A percentile compares a stretch with the other conserved stretches of the same genome.
These are phyloP conservation scores for Rhabdornis inornatus DNA, from an alignment of 2,113 vertebrate species.

Conservation along the genomic window DNA sequence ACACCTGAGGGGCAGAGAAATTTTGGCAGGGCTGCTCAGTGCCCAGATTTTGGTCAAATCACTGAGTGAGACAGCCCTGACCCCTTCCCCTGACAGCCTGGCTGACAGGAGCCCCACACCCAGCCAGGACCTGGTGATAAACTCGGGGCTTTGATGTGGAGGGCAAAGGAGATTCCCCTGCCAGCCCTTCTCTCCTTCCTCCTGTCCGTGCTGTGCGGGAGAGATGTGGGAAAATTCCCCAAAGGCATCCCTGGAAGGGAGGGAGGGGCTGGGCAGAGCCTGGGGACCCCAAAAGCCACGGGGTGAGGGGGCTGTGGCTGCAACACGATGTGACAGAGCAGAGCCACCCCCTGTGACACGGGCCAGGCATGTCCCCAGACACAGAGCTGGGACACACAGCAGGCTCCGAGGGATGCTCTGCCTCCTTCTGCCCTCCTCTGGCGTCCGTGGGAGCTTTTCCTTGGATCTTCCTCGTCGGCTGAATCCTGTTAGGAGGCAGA, in stretches of 20 bases:
- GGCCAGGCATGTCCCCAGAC: not conserved
- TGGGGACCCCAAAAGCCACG: accelerated
- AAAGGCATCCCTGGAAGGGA: not conserved
- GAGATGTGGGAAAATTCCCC: not conserved
- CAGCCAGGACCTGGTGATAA: not conserved
- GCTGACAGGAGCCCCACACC: not conserved
- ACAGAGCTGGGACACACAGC: not conserved
- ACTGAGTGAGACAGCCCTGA: accelerated
- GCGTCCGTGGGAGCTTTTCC: not conserved
- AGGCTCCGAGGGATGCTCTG: accelerated
- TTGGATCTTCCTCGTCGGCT: not conserved
- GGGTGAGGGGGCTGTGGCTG: not conserved
- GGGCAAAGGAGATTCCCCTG: not conserved
- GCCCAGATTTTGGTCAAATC: not conserved
- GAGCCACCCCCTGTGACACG: not conserved
- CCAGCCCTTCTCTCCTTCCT: not conserved
- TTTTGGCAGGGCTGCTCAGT: not conserved
- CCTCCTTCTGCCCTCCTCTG: conserved; percentile 43
- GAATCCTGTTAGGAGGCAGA: not conserved
- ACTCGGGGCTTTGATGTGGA: not conserved
- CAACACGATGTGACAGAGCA: not conserved
- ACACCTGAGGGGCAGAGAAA: accelerated
- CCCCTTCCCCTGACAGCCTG: not conserved
- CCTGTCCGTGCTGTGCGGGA: not conserved
- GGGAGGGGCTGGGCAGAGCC: not conserved